Percentiles rank a stretch among this genome's conserved stretches.
phyloP scores from a whole-genome alignment of 1,140 invertebrate species.

The Drosophila oshimai region DNA sequence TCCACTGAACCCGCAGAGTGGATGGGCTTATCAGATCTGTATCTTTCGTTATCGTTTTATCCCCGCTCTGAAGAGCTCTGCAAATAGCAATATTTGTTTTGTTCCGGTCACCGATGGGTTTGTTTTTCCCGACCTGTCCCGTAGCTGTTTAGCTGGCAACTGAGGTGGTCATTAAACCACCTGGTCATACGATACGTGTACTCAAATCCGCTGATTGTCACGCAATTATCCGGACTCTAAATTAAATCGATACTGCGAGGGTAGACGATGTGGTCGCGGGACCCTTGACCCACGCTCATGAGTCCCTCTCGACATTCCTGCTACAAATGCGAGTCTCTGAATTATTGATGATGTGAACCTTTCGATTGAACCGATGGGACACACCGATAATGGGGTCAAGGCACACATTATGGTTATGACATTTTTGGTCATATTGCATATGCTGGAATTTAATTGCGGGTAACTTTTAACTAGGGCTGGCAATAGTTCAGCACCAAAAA shows the following conservation, averaged over 20 bases:
- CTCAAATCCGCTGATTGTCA: constrained; percentile 65
- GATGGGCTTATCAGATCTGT: constrained; percentile 21
- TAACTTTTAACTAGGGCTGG: background rate
- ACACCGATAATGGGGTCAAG: constrained; percentile 39
- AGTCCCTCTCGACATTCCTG: constrained; percentile 5
- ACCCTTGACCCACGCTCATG: constrained; percentile 16
- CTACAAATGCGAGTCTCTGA: constrained; percentile 41
- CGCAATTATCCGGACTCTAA: constrained; percentile 69
- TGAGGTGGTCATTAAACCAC: constrained; percentile 42
- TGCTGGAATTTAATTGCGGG: background rate
- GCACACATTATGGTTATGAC: constrained; percentile 42
- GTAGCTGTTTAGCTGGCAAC: constrained; percentile 37
- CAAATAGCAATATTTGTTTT: constrained; percentile 38
- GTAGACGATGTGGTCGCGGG: background rate
- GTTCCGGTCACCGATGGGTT: background rate
- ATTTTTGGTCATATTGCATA: constrained; percentile 14
- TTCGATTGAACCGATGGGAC: constrained; percentile 28
- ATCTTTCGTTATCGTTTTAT: constrained; percentile 38
- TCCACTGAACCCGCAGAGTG: background rate
- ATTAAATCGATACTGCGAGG: constrained; percentile 59
- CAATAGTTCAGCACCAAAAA: background rate
- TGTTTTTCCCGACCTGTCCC: constrained; percentile 11
- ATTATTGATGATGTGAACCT: constrained; percentile 69
- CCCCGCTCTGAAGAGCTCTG: constrained; percentile 26
- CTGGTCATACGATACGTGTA: constrained; percentile 50